Base-by-base conservation (phyloP, 2,888 invertebrate species). In the Chrysolina americana region DNA sequence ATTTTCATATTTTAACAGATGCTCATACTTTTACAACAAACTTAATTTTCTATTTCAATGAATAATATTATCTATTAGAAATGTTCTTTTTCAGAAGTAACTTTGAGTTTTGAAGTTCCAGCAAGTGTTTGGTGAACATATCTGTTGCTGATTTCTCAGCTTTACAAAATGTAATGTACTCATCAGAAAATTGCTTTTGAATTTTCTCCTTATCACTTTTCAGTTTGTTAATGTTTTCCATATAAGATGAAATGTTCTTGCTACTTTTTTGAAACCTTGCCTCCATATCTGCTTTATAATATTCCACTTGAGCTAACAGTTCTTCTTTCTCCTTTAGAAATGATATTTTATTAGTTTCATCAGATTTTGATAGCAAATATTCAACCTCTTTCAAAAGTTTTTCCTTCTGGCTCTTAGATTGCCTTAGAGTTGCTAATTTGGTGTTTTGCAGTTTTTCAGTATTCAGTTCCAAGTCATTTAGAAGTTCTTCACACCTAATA, bases 101-200 rank as follows among this genome's bases (percentile, higher is more conserved):
- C n/a, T n/a, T n/a, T 1, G 17, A 48, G 17, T 17, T 48, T 23
- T 13, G 21, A 56, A 56, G 23, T 19, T 9, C 21, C 5, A 13
- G 23, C 1, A 59, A 5, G 1, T 36, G 28, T 36, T 59, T 28
- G 36, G 23, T 17, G 17, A 68, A 68, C 50, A 4, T 41, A 53
- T 53, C 19, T 0, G 41, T 17, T 17, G 21, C 53, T n/a, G 41
- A 53, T 53, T 53, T 53, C 17, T 68, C 68, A 68, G 41, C 41
- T 21, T 53, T 53, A 53, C 53, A 36, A 41, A 68, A 21, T 68
- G 21, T 68, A 8, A 44, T 21, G 28, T 68, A 68, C 21, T 68
- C 68, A 0, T 68, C n/a, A 53, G 17, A 11, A 53, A 68, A 68
- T 5, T n/a, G 11, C 5, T 68, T 53, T 53, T 21, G 50, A 50